phyloP scores from a whole-genome alignment of 2,113 vertebrate species.

The Neoarius graeffei region DNA sequence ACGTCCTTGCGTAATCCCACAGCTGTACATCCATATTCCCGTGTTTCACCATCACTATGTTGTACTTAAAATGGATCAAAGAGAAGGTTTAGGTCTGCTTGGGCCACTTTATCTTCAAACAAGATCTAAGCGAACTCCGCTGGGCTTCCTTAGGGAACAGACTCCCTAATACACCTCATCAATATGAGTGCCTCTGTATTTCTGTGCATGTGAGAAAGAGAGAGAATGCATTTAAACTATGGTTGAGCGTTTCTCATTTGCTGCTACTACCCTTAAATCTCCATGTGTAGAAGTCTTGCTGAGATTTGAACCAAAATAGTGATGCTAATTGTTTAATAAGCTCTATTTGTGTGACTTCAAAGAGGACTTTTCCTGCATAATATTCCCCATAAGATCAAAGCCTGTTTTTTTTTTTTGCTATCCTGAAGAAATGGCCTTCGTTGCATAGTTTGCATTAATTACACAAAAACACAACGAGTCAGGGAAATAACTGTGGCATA shows the following conservation, averaged over 20 bases:
- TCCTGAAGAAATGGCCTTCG: conserved; percentile 58
- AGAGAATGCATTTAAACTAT: neutral
- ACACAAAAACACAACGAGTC: conserved; percentile 22
- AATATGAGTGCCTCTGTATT: conserved; percentile 13
- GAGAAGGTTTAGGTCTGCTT: conserved; percentile 8
- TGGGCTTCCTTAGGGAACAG: neutral
- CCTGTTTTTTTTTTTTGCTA: conserved; percentile 43
- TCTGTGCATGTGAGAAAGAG: neutral
- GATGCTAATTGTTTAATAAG: conserved; percentile 71
- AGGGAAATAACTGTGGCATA: neutral
- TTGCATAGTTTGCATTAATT: conserved; percentile 57
- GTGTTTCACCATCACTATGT: neutral
- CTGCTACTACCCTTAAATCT: conserved; percentile 53
- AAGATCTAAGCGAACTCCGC: conserved; percentile 18
- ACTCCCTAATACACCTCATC: neutral
- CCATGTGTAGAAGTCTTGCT: conserved; percentile 49
- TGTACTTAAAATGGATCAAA: conserved; percentile 7
- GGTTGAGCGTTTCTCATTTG: conserved; percentile 25
- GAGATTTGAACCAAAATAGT: conserved; percentile 64
- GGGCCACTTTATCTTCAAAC: conserved; percentile 22
- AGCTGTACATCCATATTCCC: neutral
- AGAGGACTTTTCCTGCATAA: conserved; percentile 60
- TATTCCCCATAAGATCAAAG: conserved; percentile 66
- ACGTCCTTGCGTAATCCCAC: neutral
- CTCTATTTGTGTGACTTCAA: conserved; percentile 67